Conservation (phyloP, 2,113 vertebrate species). For the Anthoscopus minutus region DNA sequence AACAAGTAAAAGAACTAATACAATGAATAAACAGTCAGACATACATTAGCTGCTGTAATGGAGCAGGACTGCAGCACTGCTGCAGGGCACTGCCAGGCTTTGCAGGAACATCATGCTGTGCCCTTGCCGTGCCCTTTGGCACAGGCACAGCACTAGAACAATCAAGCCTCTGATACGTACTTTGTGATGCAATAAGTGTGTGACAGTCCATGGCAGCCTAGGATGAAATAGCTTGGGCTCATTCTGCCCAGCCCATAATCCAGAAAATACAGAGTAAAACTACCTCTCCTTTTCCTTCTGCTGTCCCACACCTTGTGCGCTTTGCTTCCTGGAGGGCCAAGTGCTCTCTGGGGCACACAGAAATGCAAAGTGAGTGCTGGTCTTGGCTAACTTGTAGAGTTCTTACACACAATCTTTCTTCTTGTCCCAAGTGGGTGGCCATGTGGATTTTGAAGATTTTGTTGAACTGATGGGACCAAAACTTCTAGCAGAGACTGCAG, state of each 20-base stretch:
- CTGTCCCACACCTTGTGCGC: neutral
- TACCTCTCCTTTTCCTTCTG: neutral
- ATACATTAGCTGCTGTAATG: neutral
- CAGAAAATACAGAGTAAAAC: neutral
- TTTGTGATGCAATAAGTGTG: neutral
- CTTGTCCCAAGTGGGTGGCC: constrained; percentile 86
- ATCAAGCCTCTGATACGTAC: neutral
- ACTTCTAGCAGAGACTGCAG: constrained; percentile 94
- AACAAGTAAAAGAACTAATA: neutral
- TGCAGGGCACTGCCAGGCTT: neutral
- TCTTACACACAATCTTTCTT: constrained; percentile 7
- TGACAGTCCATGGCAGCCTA: neutral
- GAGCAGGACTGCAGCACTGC: neutral
- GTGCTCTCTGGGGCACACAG: neutral
- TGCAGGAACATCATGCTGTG: neutral
- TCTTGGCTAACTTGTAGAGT: neutral
- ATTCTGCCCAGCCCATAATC: neutral
- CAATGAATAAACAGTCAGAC: neutral
- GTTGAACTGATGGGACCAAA: constrained; percentile 98
- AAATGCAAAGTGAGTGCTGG: neutral
- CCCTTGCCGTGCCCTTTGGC: neutral
- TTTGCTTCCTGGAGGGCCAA: neutral
- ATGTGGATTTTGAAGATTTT: constrained; percentile 98
- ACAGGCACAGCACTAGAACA: neutral
- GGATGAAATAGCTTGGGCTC: neutral